Conservation (phyloP, 2,888 invertebrate genomes). For the Rugalucina vietnamica region DNA sequence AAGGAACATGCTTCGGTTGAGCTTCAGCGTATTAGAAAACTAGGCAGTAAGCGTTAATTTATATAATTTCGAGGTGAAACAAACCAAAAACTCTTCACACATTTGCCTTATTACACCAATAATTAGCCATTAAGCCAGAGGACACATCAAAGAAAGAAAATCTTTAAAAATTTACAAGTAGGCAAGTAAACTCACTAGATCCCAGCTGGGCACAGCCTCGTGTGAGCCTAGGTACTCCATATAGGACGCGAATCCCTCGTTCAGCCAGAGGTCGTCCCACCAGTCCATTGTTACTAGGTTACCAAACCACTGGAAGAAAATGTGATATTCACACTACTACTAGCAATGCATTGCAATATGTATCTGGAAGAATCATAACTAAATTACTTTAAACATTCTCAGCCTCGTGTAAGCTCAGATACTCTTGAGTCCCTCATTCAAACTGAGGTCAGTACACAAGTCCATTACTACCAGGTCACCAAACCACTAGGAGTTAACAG, state of each 20-base stretch:
- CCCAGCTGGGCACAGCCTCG: constrained; percentile 90
- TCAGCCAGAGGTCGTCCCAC: constrained; percentile 82
- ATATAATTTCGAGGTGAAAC: too few species aligned
- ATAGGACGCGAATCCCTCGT: constrained; percentile 78
- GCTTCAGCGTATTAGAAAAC: too few species aligned
- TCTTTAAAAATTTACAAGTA: too few species aligned
- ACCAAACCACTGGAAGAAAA: constrained; percentile 78
- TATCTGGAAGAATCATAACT: too few species aligned
- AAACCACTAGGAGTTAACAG: constrained; percentile 75
- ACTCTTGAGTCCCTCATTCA: constrained; percentile 79
- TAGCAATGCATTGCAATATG: too few species aligned
- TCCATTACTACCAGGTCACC: constrained; percentile 79
- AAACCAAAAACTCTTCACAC: too few species aligned
- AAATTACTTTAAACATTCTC: neutral
- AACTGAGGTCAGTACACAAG: constrained; percentile 81
- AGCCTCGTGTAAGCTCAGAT: constrained; percentile 75
- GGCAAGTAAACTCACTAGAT: constrained; percentile 89
- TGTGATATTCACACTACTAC: neutral
- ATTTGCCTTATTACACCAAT: too few species aligned
- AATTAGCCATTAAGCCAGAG: too few species aligned
- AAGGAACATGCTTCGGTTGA: too few species aligned
- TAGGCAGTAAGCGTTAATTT: too few species aligned
- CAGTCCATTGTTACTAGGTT: constrained; percentile 79
- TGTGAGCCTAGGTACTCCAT: constrained; percentile 86
- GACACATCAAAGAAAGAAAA: too few species aligned